These are phyloP conservation scores for Drosophila barbarae DNA, from an alignment of 2,888 invertebrate genomes.

Conservation along the genomic window DNA sequence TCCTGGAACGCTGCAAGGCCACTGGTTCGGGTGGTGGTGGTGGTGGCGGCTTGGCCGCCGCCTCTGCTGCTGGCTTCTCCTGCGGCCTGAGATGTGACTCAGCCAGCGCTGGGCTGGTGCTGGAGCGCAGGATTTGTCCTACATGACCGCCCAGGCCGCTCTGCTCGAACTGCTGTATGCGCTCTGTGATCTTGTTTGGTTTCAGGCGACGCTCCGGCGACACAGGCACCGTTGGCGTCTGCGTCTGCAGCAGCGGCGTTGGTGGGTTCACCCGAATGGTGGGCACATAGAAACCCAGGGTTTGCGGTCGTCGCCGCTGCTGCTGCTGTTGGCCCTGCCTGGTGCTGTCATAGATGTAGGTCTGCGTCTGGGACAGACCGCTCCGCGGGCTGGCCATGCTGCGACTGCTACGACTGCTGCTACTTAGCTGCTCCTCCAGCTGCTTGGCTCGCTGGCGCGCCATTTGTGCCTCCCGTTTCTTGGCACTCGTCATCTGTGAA, in stretches of 20 bases:
- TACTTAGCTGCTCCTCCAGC: slow-evolving; percentile 56
- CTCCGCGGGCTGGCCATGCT: slow-evolving; percentile 37
- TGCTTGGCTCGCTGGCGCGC: slow-evolving; percentile 67
- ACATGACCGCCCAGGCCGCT: slow-evolving; percentile 25
- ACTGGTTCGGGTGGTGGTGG: slow-evolving; percentile 19
- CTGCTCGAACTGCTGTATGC: slow-evolving; percentile 49
- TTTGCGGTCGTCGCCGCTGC: slow-evolving; percentile 47
- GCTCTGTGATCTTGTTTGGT: slow-evolving; percentile 44
- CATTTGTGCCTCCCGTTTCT: slow-evolving; percentile 67
- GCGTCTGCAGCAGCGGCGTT: slow-evolving; percentile 56
- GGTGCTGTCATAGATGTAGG: slow-evolving; percentile 76
- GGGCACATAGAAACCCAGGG: slow-evolving; percentile 46
- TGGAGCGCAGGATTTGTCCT: slow-evolving; percentile 64
- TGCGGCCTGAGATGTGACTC: background rate
- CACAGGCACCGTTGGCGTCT: background rate
- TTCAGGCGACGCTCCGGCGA: slow-evolving; percentile 27
- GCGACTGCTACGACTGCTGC: slow-evolving; percentile 3
- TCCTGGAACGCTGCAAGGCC: slow-evolving; percentile 84
- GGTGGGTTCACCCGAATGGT: slow-evolving; percentile 76
- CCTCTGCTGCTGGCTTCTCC: background rate
- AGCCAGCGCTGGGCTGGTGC: slow-evolving; percentile 69
- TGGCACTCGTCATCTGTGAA: slow-evolving; percentile 76
- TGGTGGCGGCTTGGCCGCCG: too few species aligned
- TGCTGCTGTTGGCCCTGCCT: slow-evolving; percentile 5
- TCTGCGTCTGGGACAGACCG: slow-evolving; percentile 66